Percentiles rank a stretch among this genome's conserved stretches.
phyloP scores from a whole-genome alignment of 1,140 invertebrate species.

The Phymastichus coffea region DNA sequence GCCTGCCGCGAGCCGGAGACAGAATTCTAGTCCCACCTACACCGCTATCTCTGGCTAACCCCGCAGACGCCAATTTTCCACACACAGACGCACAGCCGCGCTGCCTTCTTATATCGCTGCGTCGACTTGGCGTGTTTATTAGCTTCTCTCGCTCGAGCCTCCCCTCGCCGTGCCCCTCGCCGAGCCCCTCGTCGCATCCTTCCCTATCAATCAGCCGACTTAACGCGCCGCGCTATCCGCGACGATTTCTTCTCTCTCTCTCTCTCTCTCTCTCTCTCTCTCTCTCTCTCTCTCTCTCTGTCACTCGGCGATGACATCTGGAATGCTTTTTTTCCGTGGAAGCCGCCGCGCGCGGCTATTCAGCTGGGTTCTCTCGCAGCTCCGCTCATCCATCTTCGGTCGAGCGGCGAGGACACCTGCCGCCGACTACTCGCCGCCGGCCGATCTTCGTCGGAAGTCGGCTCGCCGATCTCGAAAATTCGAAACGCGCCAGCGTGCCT shows the following conservation, averaged over 20 bases:
- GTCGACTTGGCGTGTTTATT: too few relatives aligned
- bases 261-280: neutral
- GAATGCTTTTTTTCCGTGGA: neutral
- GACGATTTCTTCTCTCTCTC: neutral
- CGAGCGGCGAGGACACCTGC: too few relatives aligned
- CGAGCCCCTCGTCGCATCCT: neutral
- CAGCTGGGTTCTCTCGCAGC: too few relatives aligned
- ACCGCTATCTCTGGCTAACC: neutral
- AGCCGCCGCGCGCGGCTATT: neutral
- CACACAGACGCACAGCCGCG: constrained; percentile 11
- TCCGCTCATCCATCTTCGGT: too few relatives aligned
- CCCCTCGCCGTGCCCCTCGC: neutral
- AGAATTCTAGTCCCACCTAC: constrained; percentile 19
- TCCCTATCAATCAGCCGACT: too few relatives aligned
- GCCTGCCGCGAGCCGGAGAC: neutral
- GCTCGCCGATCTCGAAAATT: too few relatives aligned
- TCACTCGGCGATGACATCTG: too few relatives aligned
- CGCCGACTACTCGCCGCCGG: too few relatives aligned
- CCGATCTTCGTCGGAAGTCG: too few relatives aligned
- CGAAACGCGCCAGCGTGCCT: constrained; percentile 1
- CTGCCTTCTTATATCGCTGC: constrained; percentile 4
- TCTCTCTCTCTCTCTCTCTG: too few relatives aligned
- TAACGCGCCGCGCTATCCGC: neutral
- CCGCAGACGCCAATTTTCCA: constrained; percentile 3
- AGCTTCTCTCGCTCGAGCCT: neutral